phyloP scores from a whole-genome alignment of 2,113 vertebrate genomes.

The Gallinago paraguaiae region DNA sequence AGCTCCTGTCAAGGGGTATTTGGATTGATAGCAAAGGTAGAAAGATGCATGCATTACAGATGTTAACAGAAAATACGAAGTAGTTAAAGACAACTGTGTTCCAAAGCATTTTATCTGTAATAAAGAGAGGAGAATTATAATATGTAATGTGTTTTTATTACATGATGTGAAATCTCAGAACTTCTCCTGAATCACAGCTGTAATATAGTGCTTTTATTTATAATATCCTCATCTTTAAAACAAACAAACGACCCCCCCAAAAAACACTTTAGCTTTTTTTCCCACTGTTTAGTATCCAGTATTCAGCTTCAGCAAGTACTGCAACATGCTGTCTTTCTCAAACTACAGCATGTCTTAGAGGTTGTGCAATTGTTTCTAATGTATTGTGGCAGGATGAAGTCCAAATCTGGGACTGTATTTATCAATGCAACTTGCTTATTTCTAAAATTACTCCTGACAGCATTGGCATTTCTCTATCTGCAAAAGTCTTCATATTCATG shows the following conservation, averaged over 20 bases:
- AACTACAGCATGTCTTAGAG: background rate
- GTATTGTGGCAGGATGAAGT: background rate
- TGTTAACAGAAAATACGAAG: background rate
- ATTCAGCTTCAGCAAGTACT: background rate
- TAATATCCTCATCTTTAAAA: background rate
- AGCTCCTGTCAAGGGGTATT: background rate
- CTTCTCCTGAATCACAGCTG: background rate
- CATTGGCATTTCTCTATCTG: background rate
- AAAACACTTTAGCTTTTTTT: rapidly evolving
- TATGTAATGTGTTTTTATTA: background rate
- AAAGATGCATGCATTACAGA: rapidly evolving
- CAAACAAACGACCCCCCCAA: background rate
- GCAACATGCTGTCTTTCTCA: background rate
- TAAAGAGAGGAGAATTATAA: background rate
- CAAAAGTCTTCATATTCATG: background rate
- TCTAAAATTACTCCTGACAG: background rate
- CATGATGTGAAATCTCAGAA: background rate
- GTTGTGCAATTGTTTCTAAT: background rate
- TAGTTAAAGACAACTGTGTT: background rate
- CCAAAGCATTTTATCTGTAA: background rate
- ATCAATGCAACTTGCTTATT: background rate
- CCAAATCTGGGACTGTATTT: background rate
- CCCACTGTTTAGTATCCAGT: background rate
- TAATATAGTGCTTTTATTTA: background rate
- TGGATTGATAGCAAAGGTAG: background rate